Conservation (phyloP, 1,140 invertebrate genomes). For the Druon quercuslanigerum region DNA sequence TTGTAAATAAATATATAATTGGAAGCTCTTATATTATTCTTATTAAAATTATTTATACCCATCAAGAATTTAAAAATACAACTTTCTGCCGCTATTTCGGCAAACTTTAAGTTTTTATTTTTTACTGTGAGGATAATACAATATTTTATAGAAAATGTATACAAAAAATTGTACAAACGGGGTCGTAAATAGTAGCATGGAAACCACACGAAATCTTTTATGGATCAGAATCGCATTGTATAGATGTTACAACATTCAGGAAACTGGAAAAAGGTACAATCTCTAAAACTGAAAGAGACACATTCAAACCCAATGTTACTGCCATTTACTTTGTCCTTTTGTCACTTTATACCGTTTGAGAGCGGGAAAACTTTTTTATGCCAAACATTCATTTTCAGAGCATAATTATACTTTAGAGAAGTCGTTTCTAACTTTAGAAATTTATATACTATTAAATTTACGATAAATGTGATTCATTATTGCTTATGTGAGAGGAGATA, state of each 20-base stretch:
- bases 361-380: background rate
- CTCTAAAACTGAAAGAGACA: slow-evolving; percentile 15
- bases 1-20: too few relatives aligned
- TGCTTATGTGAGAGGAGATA: background rate
- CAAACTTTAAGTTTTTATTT: too few relatives aligned
- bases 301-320: background rate
- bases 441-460: background rate
- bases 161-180: too few relatives aligned
- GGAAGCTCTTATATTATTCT: too few relatives aligned
- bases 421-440: background rate
- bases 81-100: too few relatives aligned
- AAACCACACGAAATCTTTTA: slow-evolving; percentile 6
- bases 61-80: too few relatives aligned
- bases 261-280: background rate
- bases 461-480: background rate
- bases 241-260: background rate
- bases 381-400: background rate
- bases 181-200: too few relatives aligned
- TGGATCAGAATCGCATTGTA: slow-evolving; percentile 12
- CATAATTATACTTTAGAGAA: background rate
- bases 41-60: too few relatives aligned
- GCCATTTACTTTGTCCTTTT: slow-evolving; percentile 5
- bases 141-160: too few relatives aligned
- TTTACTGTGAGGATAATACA: too few relatives aligned
- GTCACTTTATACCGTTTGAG: background rate